These are phyloP conservation scores for Aspidiotus rigidus DNA, from an alignment of 2,888 invertebrate species.

Conservation along the genomic window DNA sequence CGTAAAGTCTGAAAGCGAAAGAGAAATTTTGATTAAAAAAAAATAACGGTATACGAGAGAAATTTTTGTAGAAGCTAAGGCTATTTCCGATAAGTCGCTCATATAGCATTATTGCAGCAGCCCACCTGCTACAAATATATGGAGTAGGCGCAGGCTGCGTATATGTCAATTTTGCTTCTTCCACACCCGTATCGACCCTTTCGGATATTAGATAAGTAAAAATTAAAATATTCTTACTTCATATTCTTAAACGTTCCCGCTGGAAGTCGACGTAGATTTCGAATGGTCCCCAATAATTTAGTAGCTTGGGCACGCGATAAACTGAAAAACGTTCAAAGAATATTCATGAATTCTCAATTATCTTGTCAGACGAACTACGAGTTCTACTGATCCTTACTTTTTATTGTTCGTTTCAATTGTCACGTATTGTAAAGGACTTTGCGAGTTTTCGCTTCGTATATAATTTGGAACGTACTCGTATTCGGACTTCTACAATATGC, in stretches of 20 bases:
- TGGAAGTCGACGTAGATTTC: neutral
- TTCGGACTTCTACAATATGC: constrained; percentile 16
- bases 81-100: no score
- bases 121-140: no score
- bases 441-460: neutral
- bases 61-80: no score
- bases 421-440: neutral
- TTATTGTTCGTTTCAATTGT: constrained; percentile 14
- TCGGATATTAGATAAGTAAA: no score
- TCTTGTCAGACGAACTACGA: no score
- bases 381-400: neutral
- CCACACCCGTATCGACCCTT: no score
- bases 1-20: constrained; percentile 54
- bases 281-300: neutral
- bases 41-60: no score
- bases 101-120: no score
- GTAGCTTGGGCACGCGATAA: neutral
- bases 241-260: neutral
- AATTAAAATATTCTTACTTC: neutral
- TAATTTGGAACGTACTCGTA: constrained; percentile 27
- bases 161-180: no score
- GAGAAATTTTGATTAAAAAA: no score
- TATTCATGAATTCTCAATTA: neutral
- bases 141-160: no score
- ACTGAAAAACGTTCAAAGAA: neutral